A percentile compares a stretch with the other conserved stretches of the same genome.
phyloP scores from a whole-genome alignment of 2,797 vertebrate genomes.

The Etheostoma perlongum region DNA sequence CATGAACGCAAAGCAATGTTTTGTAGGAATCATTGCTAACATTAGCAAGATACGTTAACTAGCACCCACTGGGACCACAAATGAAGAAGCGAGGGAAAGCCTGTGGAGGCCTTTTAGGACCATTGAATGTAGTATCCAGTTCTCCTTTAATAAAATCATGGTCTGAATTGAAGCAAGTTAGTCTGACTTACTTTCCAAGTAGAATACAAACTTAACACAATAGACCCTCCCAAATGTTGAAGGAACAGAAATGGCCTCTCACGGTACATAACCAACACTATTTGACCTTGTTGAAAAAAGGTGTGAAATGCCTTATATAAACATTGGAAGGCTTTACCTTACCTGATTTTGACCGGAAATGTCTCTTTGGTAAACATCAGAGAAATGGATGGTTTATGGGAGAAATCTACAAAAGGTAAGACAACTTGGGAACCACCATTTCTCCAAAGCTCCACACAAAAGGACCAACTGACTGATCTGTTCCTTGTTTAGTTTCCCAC shows the following conservation, averaged over 20 bases:
- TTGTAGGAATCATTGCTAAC: neutral
- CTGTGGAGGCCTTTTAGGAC: neutral
- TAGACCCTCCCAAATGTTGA: neutral
- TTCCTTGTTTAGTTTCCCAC: constrained; percentile 62
- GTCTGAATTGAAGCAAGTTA: neutral
- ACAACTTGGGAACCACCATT: constrained; percentile 16
- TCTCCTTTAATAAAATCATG: neutral
- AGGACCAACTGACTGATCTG: constrained; percentile 49
- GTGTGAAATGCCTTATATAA: neutral
- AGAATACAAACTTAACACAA: neutral
- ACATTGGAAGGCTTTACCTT: neutral
- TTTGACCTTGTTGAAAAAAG: neutral
- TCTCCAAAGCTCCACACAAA: constrained; percentile 48
- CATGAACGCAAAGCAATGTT: neutral
- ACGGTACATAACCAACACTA: neutral
- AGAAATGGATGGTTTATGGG: neutral
- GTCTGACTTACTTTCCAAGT: neutral
- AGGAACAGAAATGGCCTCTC: neutral
- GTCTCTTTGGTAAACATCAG: neutral
- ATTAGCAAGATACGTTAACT: neutral
- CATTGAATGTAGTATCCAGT: neutral
- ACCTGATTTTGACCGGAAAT: neutral
- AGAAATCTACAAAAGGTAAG: constrained; percentile 33
- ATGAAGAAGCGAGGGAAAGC: neutral
- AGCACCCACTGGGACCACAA: neutral